phyloP scores from a whole-genome alignment of 92 coral and sea anemone species.

The Montipora capitata region DNA sequence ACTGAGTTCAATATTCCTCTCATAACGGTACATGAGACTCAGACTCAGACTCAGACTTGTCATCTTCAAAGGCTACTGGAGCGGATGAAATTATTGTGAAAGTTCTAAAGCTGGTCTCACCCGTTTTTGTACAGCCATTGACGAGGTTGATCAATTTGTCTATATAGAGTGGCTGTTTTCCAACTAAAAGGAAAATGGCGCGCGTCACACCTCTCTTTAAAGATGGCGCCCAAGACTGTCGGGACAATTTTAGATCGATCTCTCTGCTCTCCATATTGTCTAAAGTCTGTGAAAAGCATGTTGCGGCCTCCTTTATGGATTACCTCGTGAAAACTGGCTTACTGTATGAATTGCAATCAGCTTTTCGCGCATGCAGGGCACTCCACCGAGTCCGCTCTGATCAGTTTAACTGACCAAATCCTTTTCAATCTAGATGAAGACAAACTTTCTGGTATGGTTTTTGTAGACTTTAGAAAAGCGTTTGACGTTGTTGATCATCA shows the following conservation, averaged over 20 bases:
- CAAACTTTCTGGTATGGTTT: constrained; percentile 53
- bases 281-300: no score
- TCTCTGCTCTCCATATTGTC: constrained; percentile 30
- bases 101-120: constrained; percentile 47
- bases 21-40: constrained; percentile 52
- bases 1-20: constrained; percentile 52
- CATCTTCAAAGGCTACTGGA: constrained; percentile 68
- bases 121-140: constrained; percentile 59
- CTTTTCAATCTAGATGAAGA: constrained; percentile 73
- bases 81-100: constrained; percentile 67
- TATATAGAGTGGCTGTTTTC: constrained; percentile 50
- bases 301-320: constrained; percentile 12
- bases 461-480: constrained; percentile 69
- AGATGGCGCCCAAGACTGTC: constrained; percentile 57
- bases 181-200: constrained; percentile 74
- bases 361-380: constrained; percentile 49
- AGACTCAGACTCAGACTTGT: constrained; percentile 41
- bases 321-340: constrained; percentile 61
- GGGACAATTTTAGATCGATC: constrained; percentile 61
- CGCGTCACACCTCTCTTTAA: constrained; percentile 46
- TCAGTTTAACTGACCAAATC: constrained; percentile 60
- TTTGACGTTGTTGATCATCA: constrained; percentile 75
- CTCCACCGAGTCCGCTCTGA: constrained; percentile 64
- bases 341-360: constrained; percentile 72
- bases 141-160: not conserved